Percentiles rank a stretch among this genome's conserved stretches.
phyloP scores from a whole-genome alignment of 2,797 vertebrate genomes.

The Karalla daura region DNA sequence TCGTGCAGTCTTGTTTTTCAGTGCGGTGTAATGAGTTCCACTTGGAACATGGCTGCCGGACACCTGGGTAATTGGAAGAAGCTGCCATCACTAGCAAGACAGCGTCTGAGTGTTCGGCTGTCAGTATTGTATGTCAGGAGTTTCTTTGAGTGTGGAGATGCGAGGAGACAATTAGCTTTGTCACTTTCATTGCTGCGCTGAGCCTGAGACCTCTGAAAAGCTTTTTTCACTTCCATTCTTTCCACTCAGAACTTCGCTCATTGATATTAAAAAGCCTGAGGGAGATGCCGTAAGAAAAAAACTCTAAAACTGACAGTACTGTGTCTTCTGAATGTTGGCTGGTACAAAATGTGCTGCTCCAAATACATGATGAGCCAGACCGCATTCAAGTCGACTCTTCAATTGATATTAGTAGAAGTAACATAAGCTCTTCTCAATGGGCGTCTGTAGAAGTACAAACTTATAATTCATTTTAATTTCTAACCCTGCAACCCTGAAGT shows the following conservation, averaged over 20 bases:
- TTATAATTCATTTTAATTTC: conserved; percentile 2
- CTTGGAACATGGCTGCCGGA: conserved; percentile 48
- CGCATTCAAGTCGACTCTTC: background rate
- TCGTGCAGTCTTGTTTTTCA: conserved; percentile 28
- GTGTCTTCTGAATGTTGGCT: conserved; percentile 13
- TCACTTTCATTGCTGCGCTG: conserved; percentile 48
- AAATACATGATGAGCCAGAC: conserved; percentile 10
- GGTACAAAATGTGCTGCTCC: background rate
- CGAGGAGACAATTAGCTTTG: conserved; percentile 61
- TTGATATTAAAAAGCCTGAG: conserved; percentile 52
- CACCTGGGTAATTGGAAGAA: conserved; percentile 61
- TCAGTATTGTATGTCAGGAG: conserved; percentile 50
- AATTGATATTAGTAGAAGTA: too few relatives aligned
- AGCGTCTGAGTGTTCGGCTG: conserved; percentile 10
- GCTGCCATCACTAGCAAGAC: conserved; percentile 38
- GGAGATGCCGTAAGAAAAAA: conserved; percentile 37
- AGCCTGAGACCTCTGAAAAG: conserved; percentile 29
- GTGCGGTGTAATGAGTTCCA: conserved; percentile 14
- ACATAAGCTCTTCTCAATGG: conserved; percentile 5
- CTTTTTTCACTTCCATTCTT: conserved; percentile 21
- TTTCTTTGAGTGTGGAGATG: conserved; percentile 29
- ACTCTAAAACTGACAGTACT: conserved; percentile 24
- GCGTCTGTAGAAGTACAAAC: background rate
- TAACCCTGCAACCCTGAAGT: background rate
- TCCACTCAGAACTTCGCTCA: conserved; percentile 21